These are phyloP conservation scores for Melieria crassipennis DNA, from an alignment of 2,888 invertebrate genomes.

Conservation along the genomic window DNA sequence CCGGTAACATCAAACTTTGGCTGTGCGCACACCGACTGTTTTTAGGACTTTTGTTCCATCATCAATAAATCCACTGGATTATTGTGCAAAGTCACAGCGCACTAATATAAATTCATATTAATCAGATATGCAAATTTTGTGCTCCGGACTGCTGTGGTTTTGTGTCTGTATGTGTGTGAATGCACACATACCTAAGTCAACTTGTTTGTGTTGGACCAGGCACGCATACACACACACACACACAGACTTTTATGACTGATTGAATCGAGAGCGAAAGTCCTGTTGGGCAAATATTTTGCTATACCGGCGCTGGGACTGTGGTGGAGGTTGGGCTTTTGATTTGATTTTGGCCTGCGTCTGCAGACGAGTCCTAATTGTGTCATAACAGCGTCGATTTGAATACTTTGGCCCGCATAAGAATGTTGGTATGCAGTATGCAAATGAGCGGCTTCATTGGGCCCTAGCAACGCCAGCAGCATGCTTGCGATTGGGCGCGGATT, in stretches of 20 bases:
- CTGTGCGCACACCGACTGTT: neutral
- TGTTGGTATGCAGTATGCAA: neutral
- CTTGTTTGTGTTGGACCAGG: constrained; percentile 30
- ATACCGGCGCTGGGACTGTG: too few relatives aligned
- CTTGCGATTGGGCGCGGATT: neutral
- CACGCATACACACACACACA: neutral
- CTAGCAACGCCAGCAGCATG: neutral
- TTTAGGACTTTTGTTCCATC: constrained; percentile 23
- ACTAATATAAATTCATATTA: constrained; percentile 53
- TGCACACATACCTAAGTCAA: neutral
- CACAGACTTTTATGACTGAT: neutral
- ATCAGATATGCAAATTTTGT: constrained; percentile 56
- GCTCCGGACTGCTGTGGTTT: neutral
- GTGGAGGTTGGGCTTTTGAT: too few relatives aligned
- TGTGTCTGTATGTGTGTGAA: neutral
- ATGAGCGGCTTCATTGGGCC: neutral
- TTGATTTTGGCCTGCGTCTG: too few relatives aligned
- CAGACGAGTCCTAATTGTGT: neutral
- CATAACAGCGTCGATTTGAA: neutral
- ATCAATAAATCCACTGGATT: constrained; percentile 27
- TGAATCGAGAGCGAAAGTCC: neutral
- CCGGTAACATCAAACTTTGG: too few relatives aligned
- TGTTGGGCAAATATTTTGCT: too few relatives aligned
- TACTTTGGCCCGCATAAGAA: neutral
- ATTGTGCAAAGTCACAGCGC: constrained; percentile 1